Base-by-base conservation (phyloP, 2,113 vertebrate species). In the Sciurus niger region DNA sequence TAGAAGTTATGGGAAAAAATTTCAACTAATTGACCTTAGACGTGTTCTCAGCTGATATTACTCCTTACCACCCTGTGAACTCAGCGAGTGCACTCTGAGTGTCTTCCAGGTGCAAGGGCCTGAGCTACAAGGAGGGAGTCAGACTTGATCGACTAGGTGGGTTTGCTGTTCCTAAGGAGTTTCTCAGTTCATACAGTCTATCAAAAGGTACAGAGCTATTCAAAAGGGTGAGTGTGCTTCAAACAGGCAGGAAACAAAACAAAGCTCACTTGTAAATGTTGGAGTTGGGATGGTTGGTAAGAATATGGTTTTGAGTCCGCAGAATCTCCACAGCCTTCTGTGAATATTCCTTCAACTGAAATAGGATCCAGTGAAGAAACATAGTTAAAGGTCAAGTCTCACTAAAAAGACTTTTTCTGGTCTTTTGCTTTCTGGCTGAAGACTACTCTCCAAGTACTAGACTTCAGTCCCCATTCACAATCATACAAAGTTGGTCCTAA, bases 261-360 rank as follows among this genome's bases (percentile, higher is more conserved):
- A 43, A n/a, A 97, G 8, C 99, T 98, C 98, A 99, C 99, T 99
- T 99, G 98, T 99, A 99, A 96, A 99, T 99, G 98, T 99, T 99
- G 76, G 99, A 99, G 98, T 99, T 99, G 1, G 99, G 99, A 92
- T 99, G 99, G 98, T 99, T 99, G 96, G 99, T 99, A 92, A 99
- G 99, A 95, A 99, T 99, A 97, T 99, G 99, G 98, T 99, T 99
- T 93, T 99, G 99, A 82, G 99, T 99, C 65, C 99, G 98, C 74
- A 99, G 98, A 92, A 99, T 99, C 98, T 99, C 99, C 51, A 99
- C 99, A 0, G 99, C 99, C 97, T 99, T 99, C 77, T 99, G 99
- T 48, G 99, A 99, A 95, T 99, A 99, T 79, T 99, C 99, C 97
- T 99, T 99, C 90, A 99, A 89, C 99, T 99, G 97, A 76, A 98